Conservation (phyloP, 2,888 invertebrate species). For the Clitarchus hookeri region DNA sequence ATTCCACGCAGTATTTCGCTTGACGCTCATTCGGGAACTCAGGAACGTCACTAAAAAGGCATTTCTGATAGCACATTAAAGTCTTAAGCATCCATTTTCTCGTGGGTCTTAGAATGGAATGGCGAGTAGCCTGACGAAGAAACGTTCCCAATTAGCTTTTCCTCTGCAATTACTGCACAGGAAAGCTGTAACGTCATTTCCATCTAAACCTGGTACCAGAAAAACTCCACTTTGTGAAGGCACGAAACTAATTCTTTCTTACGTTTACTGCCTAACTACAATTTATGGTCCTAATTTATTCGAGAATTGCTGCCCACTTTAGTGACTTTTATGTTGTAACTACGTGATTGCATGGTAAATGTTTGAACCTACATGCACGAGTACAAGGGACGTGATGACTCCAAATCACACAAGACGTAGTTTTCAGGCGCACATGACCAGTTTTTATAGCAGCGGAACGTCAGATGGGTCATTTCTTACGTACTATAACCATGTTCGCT, state of each 20-base stretch:
- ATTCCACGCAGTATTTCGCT: too few species aligned
- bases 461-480: not conserved
- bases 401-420: not conserved
- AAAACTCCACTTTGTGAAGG: not conserved
- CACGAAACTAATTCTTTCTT: not conserved
- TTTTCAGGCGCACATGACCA: too few species aligned
- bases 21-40: too few species aligned
- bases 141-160: too few species aligned
- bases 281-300: not conserved
- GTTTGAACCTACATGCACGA: not conserved
- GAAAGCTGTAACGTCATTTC: not conserved
- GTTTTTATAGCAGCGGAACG: not conserved
- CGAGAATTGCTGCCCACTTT: not conserved
- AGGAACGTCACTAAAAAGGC: too few species aligned
- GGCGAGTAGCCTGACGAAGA: too few species aligned
- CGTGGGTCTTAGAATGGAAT: too few species aligned
- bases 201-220: not conserved
- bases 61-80: too few species aligned
- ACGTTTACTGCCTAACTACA: not conserved
- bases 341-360: not conserved
- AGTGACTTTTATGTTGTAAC: not conserved
- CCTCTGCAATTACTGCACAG: not conserved
- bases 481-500: not conserved
- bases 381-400: not conserved
- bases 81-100: too few species aligned